Percentiles rank a stretch among this genome's conserved stretches.
Evolutionary conservation across 2,113 vertebrate genomes (phyloP).

Genomic region (Ursus arctos): DNA sequence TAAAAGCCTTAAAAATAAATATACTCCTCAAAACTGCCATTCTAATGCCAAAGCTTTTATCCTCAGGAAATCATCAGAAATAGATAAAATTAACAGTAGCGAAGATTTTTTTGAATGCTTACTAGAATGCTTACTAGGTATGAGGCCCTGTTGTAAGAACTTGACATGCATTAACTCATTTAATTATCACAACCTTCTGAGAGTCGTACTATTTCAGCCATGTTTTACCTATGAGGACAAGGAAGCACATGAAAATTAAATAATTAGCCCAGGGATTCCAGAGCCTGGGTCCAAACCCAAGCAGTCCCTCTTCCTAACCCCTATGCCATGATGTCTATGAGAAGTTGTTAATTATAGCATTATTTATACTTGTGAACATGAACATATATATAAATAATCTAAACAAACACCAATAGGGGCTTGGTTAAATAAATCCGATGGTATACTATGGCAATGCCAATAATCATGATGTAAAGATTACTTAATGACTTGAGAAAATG

Average conservation of each 20-base stretch:
- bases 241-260: neutral
- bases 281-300: neutral
- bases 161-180: conserved; percentile 3
- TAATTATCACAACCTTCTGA: conserved; percentile 20
- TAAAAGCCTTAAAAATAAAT: conserved; percentile 10
- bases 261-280: neutral
- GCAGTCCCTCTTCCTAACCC: neutral
- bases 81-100: conserved; percentile 11
- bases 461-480: neutral
- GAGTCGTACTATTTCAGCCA: neutral
- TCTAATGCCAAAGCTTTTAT: neutral
- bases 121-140: neutral
- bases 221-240: neutral
- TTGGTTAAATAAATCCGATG: neutral
- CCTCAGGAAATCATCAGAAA: conserved; percentile 19
- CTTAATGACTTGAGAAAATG: conserved; percentile 11
- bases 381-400: neutral
- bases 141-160: neutral
- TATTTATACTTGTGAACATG: conserved; percentile 14
- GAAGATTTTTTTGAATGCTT: neutral
- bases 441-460: neutral
- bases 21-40: neutral
- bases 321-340: neutral
- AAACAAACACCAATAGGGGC: neutral
- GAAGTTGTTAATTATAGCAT: neutral